phyloP scores from a whole-genome alignment of 1,140 invertebrate genomes.

The Euschistus heros region DNA sequence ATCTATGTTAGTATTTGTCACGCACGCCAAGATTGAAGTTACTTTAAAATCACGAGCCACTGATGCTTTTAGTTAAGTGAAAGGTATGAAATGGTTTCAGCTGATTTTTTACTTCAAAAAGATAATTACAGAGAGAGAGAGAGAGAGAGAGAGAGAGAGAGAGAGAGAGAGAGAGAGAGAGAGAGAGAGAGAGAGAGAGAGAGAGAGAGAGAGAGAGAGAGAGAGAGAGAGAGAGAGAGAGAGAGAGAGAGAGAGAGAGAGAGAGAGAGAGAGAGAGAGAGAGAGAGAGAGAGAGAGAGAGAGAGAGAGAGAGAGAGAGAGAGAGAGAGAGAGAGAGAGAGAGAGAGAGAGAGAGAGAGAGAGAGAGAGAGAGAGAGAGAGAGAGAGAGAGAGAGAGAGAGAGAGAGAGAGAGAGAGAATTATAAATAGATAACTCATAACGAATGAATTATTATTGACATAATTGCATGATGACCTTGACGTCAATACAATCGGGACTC shows the following conservation, averaged over 20 bases:
- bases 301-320: conserved; percentile 9
- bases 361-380: conserved; percentile 13
- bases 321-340: conserved; percentile 5
- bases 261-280: neutral
- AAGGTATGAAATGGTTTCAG: no score
- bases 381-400: conserved; percentile 14
- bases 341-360: conserved; percentile 9
- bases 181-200: neutral
- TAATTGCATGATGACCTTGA: no score
- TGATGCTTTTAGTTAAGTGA: no score
- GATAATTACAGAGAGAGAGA: neutral
- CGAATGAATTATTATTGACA: no score
- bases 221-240: neutral
- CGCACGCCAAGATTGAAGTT: no score
- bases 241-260: neutral
- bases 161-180: neutral
- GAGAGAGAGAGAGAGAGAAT: neutral
- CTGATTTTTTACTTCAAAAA: no score
- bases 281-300: conserved; percentile 8
- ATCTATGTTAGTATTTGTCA: no score
- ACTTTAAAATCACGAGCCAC: no score
- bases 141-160: neutral
- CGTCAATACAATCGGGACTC: no score
- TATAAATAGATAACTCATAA: no score
- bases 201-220: neutral